A percentile compares a stretch with the other conserved stretches of the same genome.
phyloP scores from a whole-genome alignment of 1,140 invertebrate genomes.

The Drosophila yakuba region DNA sequence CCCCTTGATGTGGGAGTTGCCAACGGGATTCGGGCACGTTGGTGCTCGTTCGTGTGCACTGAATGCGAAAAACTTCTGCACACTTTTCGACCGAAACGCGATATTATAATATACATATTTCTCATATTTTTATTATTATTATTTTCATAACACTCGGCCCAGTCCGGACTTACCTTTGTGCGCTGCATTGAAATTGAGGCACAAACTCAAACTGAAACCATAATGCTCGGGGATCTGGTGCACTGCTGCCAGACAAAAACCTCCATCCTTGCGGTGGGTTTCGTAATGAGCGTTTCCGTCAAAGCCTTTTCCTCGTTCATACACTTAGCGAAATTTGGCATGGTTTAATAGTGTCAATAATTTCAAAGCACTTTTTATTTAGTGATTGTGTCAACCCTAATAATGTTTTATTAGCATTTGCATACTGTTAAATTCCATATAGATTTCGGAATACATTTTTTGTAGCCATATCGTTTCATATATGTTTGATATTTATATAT shows the following conservation, averaged over 20 bases:
- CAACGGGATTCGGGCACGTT: constrained; percentile 26
- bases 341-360: not conserved
- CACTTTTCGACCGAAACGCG: constrained; percentile 65
- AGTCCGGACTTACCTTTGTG: constrained; percentile 53
- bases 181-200: constrained; percentile 42
- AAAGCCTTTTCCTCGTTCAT: constrained; percentile 33
- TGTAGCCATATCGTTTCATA: too few relatives aligned
- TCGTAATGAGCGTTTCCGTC: constrained; percentile 71
- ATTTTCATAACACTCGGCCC: constrained; percentile 26
- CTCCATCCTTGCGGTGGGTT: constrained; percentile 50
- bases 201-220: constrained; percentile 14
- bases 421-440: too few relatives aligned
- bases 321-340: constrained; percentile 4
- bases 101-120: constrained; percentile 64
- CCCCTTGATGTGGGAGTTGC: constrained; percentile 19
- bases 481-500: too few relatives aligned
- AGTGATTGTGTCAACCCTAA: too few relatives aligned
- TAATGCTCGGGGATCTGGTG: constrained; percentile 38
- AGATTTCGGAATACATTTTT: too few relatives aligned
- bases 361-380: not conserved
- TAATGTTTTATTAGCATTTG: too few relatives aligned
- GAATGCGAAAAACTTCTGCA: constrained; percentile 77
- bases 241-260: constrained; percentile 23
- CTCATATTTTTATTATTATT: constrained; percentile 49
- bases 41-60: constrained; percentile 77